Conservation (phyloP, 2,797 vertebrate species). For the Cacajao melanocephalus region DNA sequence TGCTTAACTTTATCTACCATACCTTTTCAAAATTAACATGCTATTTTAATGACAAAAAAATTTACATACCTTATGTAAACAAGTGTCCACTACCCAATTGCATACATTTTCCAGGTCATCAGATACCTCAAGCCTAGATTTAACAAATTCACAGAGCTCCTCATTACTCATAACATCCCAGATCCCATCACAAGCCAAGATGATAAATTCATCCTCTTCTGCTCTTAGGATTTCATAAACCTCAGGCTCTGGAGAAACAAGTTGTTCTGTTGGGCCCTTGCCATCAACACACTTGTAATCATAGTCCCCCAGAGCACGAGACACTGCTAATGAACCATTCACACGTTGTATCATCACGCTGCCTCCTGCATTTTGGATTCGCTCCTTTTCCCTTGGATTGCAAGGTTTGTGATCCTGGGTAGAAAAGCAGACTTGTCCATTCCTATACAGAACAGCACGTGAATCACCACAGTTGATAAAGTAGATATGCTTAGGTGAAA, state of each 20-base stretch:
- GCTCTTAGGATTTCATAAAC: conserved; percentile 95
- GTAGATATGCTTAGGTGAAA: conserved; percentile 95
- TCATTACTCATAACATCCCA: conserved; percentile 99
- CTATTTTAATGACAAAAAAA: conserved; percentile 67
- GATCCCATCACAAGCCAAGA: conserved; percentile 98
- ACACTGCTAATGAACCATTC: conserved; percentile 98
- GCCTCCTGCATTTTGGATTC: conserved; percentile 99
- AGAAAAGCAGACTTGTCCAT: conserved; percentile 95
- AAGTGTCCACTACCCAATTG: conserved; percentile 99
- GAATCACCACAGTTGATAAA: conserved; percentile 99
- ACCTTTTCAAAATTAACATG: conserved; percentile 50
- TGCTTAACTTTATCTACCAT: conserved; percentile 53
- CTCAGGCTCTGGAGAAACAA: conserved; percentile 98
- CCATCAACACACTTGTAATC: conserved; percentile 99
- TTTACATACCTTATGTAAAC: conserved; percentile 97
- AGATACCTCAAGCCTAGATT: conserved; percentile 95
- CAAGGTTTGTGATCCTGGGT: conserved; percentile 99
- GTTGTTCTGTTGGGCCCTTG: conserved; percentile 98
- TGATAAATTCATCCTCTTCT: conserved; percentile 96
- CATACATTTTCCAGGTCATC: conserved; percentile 98
- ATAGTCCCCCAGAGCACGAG: conserved; percentile 97
- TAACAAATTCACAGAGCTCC: conserved; percentile 97
- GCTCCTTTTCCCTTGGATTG: conserved; percentile 97
- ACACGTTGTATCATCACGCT: conserved; percentile 99
- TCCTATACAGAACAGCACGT: conserved; percentile 94